These are phyloP conservation scores for Lepus townsendii DNA, from an alignment of 2,797 vertebrate species.

Conservation along the genomic window DNA sequence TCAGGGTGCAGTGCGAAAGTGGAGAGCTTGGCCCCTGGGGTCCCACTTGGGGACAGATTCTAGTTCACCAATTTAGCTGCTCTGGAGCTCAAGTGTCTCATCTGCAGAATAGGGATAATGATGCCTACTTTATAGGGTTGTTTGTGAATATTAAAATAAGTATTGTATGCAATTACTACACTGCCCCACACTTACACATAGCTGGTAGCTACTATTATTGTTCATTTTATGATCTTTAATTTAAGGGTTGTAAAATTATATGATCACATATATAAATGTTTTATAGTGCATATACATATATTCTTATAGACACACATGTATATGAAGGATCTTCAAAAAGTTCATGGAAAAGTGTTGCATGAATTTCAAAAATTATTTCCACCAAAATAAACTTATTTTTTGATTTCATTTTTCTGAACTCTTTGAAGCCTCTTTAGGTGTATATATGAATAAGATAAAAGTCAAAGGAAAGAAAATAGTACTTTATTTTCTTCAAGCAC, in stretches of 20 bases:
- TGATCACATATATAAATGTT: neutral
- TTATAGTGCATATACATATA: no score
- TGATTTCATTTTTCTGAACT: no score
- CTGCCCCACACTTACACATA: neutral
- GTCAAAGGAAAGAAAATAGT: neutral
- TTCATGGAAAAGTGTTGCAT: no score
- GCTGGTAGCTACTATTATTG: slow-evolving; percentile 15
- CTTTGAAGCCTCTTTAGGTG: neutral
- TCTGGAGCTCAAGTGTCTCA: neutral
- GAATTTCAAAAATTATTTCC: no score
- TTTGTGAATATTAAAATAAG: slow-evolving; percentile 26
- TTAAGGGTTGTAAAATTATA: slow-evolving; percentile 18
- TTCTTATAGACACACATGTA: neutral
- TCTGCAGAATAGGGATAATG: neutral
- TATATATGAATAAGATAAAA: neutral
- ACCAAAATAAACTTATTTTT: no score
- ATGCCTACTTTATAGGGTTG: neutral
- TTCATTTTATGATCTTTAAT: slow-evolving; percentile 53
- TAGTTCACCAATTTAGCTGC: neutral
- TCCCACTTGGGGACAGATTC: neutral
- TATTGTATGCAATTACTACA: neutral
- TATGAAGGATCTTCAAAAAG: neutral
- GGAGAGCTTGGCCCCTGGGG: neutral
- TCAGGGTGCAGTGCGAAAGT: neutral
- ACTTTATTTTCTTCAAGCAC: neutral